phyloP scores from a whole-genome alignment of 2,113 vertebrate genomes.

The Callaeas wilsoni region DNA sequence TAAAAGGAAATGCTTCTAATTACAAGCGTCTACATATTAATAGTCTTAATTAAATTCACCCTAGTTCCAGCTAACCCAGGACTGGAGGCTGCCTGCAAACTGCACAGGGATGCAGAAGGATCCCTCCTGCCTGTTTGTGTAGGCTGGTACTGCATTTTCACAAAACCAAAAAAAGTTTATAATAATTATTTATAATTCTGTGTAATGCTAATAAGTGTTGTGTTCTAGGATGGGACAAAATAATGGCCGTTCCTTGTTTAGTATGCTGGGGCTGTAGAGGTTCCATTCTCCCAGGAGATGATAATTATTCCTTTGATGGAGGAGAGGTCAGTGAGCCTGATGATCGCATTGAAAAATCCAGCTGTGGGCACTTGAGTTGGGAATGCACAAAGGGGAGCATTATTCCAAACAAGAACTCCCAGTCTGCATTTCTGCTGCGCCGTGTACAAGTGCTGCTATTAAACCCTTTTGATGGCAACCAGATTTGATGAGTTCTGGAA shows the following conservation, averaged over 20 bases:
- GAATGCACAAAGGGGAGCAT: neutral
- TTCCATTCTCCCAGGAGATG: neutral
- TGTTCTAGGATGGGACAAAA: neutral
- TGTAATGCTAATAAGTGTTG: neutral
- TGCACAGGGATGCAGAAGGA: neutral
- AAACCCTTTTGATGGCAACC: neutral
- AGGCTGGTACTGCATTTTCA: neutral
- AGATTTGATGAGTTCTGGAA: neutral
- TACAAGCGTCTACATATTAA: neutral
- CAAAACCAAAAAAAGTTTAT: neutral
- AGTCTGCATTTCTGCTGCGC: neutral
- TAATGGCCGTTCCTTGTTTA: neutral
- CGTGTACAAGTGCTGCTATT: neutral
- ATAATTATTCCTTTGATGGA: neutral
- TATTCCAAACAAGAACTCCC: neutral
- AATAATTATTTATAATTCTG: neutral
- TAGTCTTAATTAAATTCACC: slow-evolving; percentile 44
- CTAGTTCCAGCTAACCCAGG: slow-evolving; percentile 2
- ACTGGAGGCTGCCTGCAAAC: neutral
- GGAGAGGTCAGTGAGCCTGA: neutral
- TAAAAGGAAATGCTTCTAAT: neutral
- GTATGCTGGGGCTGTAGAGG: neutral
- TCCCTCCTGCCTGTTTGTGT: neutral
- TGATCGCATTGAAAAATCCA: neutral
- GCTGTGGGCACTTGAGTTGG: neutral